phyloP scores from a whole-genome alignment of 2,797 vertebrate species.

The Acanthurus tractus region DNA sequence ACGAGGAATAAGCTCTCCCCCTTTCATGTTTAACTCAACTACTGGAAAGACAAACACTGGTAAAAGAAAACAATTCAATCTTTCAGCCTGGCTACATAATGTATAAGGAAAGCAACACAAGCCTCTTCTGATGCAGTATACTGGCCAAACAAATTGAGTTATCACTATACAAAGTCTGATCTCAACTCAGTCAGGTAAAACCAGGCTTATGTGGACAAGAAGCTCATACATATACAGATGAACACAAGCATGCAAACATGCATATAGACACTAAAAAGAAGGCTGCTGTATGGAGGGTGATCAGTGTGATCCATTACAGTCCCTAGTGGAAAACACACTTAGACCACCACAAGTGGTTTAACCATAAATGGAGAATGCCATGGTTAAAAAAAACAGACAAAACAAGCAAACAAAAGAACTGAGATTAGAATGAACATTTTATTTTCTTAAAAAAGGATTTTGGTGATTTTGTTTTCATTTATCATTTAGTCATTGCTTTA shows the following conservation, averaged over 20 bases:
- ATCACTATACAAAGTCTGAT: constrained; percentile 69
- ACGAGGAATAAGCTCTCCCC: neutral
- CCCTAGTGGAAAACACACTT: neutral
- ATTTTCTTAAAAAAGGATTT: too few relatives aligned
- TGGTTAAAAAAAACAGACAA: too few relatives aligned
- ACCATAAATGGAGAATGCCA: too few relatives aligned
- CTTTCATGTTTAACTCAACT: constrained; percentile 7
- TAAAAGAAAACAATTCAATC: constrained; percentile 37
- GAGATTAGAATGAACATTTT: too few relatives aligned
- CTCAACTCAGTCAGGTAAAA: constrained; percentile 32
- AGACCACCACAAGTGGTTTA: too few relatives aligned
- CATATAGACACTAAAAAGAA: neutral
- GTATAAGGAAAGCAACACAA: constrained; percentile 21
- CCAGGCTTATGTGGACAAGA: constrained; percentile 10
- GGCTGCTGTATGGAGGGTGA: neutral
- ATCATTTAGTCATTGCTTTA: neutral
- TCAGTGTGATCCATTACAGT: neutral
- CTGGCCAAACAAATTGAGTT: constrained; percentile 60
- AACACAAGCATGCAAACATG: neutral
- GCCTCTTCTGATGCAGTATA: constrained; percentile 26
- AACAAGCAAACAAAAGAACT: too few relatives aligned
- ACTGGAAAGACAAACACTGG: constrained; percentile 23
- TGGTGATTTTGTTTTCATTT: neutral
- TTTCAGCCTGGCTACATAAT: constrained; percentile 34
- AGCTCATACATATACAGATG: constrained; percentile 18